Evolutionary conservation across 2,113 vertebrate species (phyloP).

Genomic region (Colius striatus): DNA sequence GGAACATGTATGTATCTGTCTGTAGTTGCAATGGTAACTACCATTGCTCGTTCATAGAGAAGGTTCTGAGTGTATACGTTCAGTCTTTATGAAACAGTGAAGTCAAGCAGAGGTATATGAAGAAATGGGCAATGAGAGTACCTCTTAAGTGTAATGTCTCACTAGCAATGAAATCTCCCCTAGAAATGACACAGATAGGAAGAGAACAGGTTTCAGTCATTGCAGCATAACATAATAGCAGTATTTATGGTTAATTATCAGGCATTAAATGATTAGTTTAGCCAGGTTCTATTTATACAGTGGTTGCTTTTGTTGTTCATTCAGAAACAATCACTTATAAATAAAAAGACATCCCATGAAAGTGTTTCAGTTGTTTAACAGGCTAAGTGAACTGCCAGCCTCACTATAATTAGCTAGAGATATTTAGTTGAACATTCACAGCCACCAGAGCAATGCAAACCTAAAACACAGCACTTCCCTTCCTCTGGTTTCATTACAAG

Average conservation of each 20-base stretch:
- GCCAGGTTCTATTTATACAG: not conserved
- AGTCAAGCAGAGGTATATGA: not conserved
- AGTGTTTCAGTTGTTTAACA: constrained; percentile 24
- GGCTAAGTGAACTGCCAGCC: not conserved
- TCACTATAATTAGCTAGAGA: constrained; percentile 14
- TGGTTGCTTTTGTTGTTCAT: not conserved
- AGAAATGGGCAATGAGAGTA: not conserved
- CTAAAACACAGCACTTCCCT: not conserved
- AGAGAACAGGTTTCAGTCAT: not conserved
- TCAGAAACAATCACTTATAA: not conserved
- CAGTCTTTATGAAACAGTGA: not conserved
- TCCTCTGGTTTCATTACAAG: not conserved
- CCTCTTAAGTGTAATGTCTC: not conserved
- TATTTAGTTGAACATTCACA: constrained; percentile 18
- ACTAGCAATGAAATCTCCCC: not conserved
- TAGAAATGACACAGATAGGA: not conserved
- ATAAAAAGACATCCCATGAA: not conserved
- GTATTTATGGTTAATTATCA: constrained; percentile 4
- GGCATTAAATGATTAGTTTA: not conserved
- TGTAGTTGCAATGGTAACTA: not conserved
- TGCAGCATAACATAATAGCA: not conserved
- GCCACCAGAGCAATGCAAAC: not conserved
- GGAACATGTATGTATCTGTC: not conserved
- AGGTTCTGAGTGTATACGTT: not conserved
- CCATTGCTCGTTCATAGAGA: not conserved